These are phyloP conservation scores for Danaus melanippus DNA, from an alignment of 1,140 invertebrate genomes.

Conservation along the genomic window DNA sequence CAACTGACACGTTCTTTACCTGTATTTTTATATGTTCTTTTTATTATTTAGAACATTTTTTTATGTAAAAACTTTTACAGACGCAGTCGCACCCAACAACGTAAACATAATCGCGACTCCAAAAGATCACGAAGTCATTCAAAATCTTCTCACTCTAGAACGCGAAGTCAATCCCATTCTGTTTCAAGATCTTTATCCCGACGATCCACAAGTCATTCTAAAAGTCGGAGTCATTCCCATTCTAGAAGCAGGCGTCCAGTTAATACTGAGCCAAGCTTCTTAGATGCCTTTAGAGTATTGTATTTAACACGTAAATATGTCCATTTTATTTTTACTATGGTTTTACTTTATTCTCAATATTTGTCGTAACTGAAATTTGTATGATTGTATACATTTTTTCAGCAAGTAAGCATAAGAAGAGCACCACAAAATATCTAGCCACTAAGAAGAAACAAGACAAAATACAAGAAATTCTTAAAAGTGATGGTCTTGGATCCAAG, in stretches of 20 bases:
- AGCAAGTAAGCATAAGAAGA: slow-evolving; percentile 54
- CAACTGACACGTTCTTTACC: too few species aligned
- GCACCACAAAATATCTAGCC: slow-evolving; percentile 46
- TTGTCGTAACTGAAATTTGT: too few species aligned
- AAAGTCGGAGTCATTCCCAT: slow-evolving; percentile 21
- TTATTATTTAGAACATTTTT: background rate
- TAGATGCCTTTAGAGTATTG: slow-evolving; percentile 51
- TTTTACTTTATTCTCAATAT: too few species aligned
- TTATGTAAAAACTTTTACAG: slow-evolving; percentile 21
- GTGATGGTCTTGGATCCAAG: slow-evolving; percentile 53
- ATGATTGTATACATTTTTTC: slow-evolving; percentile 11
- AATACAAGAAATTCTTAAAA: slow-evolving; percentile 51
- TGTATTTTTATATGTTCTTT: too few species aligned
- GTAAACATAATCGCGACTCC: slow-evolving; percentile 20
- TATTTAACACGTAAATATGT: slow-evolving; percentile 46
- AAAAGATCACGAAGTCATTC: slow-evolving; percentile 21
- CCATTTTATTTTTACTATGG: background rate
- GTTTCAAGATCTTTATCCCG: slow-evolving; percentile 15
- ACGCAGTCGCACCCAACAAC: slow-evolving; percentile 31
- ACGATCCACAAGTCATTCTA: slow-evolving; percentile 21
- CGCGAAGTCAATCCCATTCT: slow-evolving; percentile 23
- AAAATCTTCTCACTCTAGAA: slow-evolving; percentile 23
- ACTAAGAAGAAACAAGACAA: slow-evolving; percentile 55
- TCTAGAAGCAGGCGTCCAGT: slow-evolving; percentile 21
- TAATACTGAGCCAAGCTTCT: slow-evolving; percentile 33